Base-by-base conservation (phyloP, 2,888 invertebrate species). In the Boloria euphrosyne region DNA sequence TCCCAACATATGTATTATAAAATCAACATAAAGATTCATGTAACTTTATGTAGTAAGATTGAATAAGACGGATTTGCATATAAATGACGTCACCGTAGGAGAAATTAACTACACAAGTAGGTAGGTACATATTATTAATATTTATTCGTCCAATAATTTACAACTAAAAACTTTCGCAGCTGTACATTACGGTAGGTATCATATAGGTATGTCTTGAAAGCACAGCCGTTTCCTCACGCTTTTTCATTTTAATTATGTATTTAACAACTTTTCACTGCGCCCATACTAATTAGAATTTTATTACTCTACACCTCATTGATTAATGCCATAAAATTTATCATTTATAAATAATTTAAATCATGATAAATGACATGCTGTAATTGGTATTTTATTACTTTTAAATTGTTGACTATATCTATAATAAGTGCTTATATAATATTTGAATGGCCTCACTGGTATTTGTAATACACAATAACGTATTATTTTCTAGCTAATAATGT, bases 201-300 rank as follows among this genome's bases (percentile, higher is more conserved):
- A n/a, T n/a, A n/a, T n/a, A n/a, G n/a, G 55, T 66, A 50, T 60
- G 10, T 47, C 51, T 63, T 60, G 63, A 68, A 66, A 66, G 58
- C 58, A 53, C 57, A 13, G 49, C n/a, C 46, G 46, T 57, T 57
- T 62, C 60, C 59, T 54, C 44, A 66, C 27, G 10, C 31, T 10
- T 46, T 22, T 47, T 60, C 51, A 50, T 67, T 59, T 68, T 66
- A 54, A 66, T 62, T 63, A 62, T 38, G 31, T 38, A 38, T 66
- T 44, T 53, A 47, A 64, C 59, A 66, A 66, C 38, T 68, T 66
- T 62, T 60, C 59, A 59, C 50, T 38, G 18, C 17, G 46, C 17
- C 60, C 22, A 58, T 50, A 62, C 58, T 68, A 60, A 68, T 66
- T 60, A 54, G 49, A 54, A 60, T 54, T 54, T 53, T 50, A 66